These are phyloP conservation scores for Leptinotarsa peninsularis DNA, from an alignment of 2,888 invertebrate species.

Conservation along the genomic window DNA sequence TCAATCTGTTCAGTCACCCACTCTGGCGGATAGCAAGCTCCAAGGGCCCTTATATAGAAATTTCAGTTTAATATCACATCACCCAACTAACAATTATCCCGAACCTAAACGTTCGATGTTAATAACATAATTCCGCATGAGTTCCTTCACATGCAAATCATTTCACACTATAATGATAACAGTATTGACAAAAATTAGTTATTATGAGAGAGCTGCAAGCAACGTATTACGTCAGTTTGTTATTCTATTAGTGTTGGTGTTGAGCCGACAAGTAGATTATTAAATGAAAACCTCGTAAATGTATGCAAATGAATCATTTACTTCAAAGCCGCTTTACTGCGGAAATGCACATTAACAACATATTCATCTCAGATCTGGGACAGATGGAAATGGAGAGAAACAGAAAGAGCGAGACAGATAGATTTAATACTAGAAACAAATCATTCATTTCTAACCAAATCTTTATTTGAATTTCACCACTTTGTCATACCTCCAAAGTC, in stretches of 20 bases:
- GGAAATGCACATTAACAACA: background rate
- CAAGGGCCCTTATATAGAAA: conserved; percentile 8
- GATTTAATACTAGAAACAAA: too few relatives aligned
- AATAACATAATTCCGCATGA: conserved; percentile 2
- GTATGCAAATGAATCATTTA: background rate
- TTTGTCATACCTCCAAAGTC: too few relatives aligned
- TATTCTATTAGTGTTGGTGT: conserved; percentile 8
- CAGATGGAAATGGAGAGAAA: background rate
- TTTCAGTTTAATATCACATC: background rate
- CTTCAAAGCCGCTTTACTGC: background rate
- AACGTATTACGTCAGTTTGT: background rate
- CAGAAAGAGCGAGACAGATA: too few relatives aligned
- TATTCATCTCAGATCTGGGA: background rate
- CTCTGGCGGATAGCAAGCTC: background rate
- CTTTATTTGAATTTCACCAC: background rate
- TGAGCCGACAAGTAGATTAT: conserved; percentile 1
- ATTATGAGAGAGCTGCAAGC: conserved; percentile 8
- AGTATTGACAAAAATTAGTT: conserved; percentile 7
- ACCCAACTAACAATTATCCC: background rate
- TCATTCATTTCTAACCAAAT: background rate
- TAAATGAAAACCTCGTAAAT: conserved; percentile 1
- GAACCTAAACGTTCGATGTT: background rate
- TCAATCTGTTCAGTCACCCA: background rate
- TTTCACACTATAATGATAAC: conserved; percentile 2
- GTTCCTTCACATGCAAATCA: background rate